Base-by-base conservation (phyloP, 2,888 invertebrate species). In the Mesorhabditis sp. region DNA sequence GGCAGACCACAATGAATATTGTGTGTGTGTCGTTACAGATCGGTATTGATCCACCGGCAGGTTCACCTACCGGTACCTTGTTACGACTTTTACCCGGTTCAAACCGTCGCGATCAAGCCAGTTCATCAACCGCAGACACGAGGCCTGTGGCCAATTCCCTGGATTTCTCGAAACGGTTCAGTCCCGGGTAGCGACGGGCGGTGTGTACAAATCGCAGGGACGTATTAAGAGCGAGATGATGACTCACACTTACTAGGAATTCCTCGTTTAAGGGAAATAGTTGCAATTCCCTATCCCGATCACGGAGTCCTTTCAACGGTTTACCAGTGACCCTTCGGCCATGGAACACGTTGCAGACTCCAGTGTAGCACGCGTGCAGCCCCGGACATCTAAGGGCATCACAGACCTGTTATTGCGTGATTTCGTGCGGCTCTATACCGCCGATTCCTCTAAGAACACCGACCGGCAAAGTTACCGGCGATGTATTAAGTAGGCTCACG, bases 151-250 rank as follows among this genome's bases (percentile, higher is more conserved):
- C 64, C 43, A 70, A 61, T 65, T 76, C 76, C 71, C 70, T 70
- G 68, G 45, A n/a, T n/a, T 67, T 67, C 72, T 75, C 76, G 74
- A 73, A 75, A 76, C 74, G 69, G 70, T 66, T 69, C 73, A 76
- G 78, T 78, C 72, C 78, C 74, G 72, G 73, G 90, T 89, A 90
- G 90, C 90, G 90, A 90, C 90, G 90, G 90, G 90, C 89, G 90
- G 90, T n/a, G n/a, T n/a, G 90, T 89, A 90, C 90, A 89, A 90
- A 90, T 89, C 89, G 89, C 89, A 90, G 90, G 90, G 90, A 90
- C 90, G 88, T 90, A 90, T 89, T 90, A 90, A 90, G 88, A 89
- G 88, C 89, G 88, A 89, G 90, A 89, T 90, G 86, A 89, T 90
- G 90, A 90, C 90, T 89, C 89, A 89, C 89, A 88, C 89, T 90